A percentile compares a stretch with the other conserved stretches of the same genome.
Evolutionary conservation across 2,113 vertebrate genomes (phyloP).

Genomic region (Crypturellus undulatus): DNA sequence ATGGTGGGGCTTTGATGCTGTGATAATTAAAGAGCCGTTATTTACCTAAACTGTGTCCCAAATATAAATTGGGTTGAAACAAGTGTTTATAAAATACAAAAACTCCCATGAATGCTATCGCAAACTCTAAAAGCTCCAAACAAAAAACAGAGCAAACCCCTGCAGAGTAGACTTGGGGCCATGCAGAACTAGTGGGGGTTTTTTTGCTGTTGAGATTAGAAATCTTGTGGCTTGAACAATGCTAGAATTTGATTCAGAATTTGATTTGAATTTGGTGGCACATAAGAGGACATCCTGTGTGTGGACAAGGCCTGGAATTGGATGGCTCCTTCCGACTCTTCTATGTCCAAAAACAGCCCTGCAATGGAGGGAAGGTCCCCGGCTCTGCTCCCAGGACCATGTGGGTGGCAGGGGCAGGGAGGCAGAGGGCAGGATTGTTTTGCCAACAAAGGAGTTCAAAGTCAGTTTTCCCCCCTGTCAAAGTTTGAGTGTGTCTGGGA

Average conservation of each 20-base stretch:
- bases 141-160: background rate
- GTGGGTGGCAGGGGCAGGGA: background rate
- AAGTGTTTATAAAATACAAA: background rate
- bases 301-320: background rate
- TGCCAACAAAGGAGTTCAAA: background rate
- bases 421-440: background rate
- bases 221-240: background rate
- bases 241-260: background rate
- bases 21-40: conserved; percentile 51
- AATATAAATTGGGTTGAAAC: background rate
- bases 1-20: conserved; percentile 17
- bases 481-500: conserved; percentile 24
- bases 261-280: background rate
- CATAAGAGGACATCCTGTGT: background rate
- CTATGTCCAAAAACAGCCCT: too few species aligned
- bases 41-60: conserved; percentile 14
- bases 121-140: background rate
- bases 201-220: background rate
- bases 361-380: background rate
- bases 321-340: background rate
- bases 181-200: background rate
- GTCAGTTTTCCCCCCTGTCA: rapidly evolving
- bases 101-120: background rate
- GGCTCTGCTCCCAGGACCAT: background rate
- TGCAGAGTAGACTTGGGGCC: background rate